A percentile compares a stretch with the other conserved stretches of the same genome.
Evolutionary conservation across 2,113 vertebrate species (phyloP).

Genomic region (Peromyscus leucopus): DNA sequence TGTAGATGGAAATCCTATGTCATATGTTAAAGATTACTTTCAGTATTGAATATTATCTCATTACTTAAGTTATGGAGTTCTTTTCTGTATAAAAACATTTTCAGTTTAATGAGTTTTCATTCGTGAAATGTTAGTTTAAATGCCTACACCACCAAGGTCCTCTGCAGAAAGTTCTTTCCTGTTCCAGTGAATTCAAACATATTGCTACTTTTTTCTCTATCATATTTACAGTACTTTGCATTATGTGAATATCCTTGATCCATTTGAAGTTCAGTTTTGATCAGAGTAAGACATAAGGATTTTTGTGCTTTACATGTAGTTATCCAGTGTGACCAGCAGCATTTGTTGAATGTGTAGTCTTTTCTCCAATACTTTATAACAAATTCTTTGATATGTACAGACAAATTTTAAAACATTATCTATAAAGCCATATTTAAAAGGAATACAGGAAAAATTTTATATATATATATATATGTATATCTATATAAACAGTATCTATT

Average conservation of each 20-base stretch:
- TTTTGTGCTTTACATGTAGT: neutral
- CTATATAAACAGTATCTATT: no score
- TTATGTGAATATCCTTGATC: neutral
- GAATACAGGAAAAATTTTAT: no score
- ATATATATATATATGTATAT: neutral
- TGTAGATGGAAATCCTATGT: neutral
- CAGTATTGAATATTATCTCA: neutral
- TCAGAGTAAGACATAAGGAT: neutral
- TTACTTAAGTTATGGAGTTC: neutral
- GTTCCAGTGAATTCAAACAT: neutral
- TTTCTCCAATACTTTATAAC: neutral
- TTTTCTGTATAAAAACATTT: neutral
- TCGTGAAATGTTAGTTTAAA: neutral
- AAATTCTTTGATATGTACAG: neutral
- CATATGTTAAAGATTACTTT: neutral
- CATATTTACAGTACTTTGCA: neutral
- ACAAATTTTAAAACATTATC: no score
- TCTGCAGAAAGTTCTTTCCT: neutral
- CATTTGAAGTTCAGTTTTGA: neutral
- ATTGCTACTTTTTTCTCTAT: neutral
- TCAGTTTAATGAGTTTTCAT: neutral
- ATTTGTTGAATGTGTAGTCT: neutral
- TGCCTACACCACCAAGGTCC: neutral
- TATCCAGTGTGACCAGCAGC: neutral
- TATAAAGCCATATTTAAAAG: neutral